phyloP scores from a whole-genome alignment of 2,888 invertebrate genomes.

The Cantharis nigra region DNA sequence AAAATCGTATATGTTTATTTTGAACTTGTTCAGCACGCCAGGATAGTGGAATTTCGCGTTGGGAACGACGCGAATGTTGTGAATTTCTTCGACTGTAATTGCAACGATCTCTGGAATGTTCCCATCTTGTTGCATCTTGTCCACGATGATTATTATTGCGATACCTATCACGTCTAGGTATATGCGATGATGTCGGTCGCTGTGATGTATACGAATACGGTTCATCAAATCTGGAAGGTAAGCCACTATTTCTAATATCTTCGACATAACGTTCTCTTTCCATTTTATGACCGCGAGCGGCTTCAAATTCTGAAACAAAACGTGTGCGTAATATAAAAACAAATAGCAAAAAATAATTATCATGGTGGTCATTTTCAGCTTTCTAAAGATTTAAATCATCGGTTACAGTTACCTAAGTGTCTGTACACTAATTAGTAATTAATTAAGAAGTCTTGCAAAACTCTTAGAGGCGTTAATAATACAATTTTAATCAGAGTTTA shows the following conservation, averaged over 20 bases:
- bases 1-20: neutral
- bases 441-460: constrained; percentile 6
- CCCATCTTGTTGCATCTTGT: neutral
- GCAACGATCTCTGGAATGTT: neutral
- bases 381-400: constrained; percentile 1
- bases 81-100: neutral
- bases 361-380: neutral
- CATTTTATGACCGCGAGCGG: constrained; percentile 69
- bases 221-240: neutral
- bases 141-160: neutral
- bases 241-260: constrained; percentile 37
- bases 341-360: neutral
- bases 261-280: constrained; percentile 65
- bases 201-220: neutral
- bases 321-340: neutral
- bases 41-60: neutral
- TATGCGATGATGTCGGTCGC: neutral
- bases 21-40: neutral
- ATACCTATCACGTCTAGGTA: neutral
- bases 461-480: constrained; percentile 23
- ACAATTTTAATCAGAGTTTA: constrained; percentile 13
- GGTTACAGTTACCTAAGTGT: constrained; percentile 1
- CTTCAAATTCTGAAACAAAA: constrained; percentile 62
- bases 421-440: constrained; percentile 5
- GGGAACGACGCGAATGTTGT: neutral